Base-by-base conservation (phyloP, 1,140 invertebrate genomes). In the Coelopa frigida region DNA sequence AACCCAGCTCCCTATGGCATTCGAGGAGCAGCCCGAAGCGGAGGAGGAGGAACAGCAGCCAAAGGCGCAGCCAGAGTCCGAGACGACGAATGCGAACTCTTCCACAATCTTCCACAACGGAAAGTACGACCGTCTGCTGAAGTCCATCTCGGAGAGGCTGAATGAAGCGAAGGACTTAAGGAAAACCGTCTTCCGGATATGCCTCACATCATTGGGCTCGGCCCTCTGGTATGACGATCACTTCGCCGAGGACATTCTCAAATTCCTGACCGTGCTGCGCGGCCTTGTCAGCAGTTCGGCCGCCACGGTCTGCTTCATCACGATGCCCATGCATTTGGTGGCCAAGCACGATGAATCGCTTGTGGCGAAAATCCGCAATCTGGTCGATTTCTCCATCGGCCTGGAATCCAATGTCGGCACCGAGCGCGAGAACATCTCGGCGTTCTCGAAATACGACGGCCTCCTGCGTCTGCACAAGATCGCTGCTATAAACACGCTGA, bases 361-460 rank as follows among this genome's bases (percentile, higher is more conserved):
- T 49, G 71, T 81, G 33, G 71, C 76, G 46, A 74, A 79, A 54
- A 67, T 86, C 38, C 75, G 82, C 35, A 79, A 84, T 57, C 70
- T 83, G 36, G 77, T 82, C 40, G 89, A 93, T 58, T 83, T 81
- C 58, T 81, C 81, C n/a, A 78, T 92, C 26, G 73, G 77, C 54
- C 72, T 92, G 41, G 85, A 92, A 64, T 85, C 87, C 12, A 91
- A 93, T 73, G 79, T 79, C 35, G 87, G 85, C 1, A 87, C 87
- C 3, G 76, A 80, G 31, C 82, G 81, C 52, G 85, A 88, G 67
- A 83, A 81, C 24, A 87, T 90, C 72, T 80, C 84, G 10, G 74
- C 79, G 5, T 87, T 85, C 52, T 85, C 83, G 61, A 87, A 92
- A 55, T 92, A 89, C 62, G 84, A 89, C 70, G 89, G 89, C 2